Evolutionary conservation across 2,888 invertebrate species (phyloP).

Genomic region (Pegoplata infirma): DNA sequence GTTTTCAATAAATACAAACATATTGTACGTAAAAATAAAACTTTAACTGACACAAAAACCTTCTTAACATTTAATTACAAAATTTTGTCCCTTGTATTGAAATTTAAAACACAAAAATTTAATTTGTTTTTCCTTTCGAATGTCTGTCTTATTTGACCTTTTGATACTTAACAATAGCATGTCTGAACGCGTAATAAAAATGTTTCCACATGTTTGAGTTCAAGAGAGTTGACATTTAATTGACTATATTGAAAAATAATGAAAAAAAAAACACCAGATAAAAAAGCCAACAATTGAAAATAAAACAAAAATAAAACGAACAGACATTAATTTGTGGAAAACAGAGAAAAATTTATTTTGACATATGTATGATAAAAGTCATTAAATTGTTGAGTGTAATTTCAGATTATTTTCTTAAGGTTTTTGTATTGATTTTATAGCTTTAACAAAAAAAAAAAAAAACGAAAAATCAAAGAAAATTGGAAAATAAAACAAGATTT

Average conservation of each 20-base stretch:
- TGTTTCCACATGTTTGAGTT: slow-evolving; percentile 63
- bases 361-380: slow-evolving; percentile 40
- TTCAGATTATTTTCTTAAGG: not conserved
- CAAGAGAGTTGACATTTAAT: slow-evolving; percentile 65
- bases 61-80: too few relatives aligned
- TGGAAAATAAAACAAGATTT: not conserved
- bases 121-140: not conserved
- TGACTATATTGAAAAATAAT: slow-evolving; percentile 64
- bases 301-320: not conserved
- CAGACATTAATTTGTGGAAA: not conserved
- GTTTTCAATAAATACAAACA: too few relatives aligned
- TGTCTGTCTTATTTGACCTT: slow-evolving; percentile 55
- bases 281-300: slow-evolving; percentile 7
- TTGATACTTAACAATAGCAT: slow-evolving; percentile 52
- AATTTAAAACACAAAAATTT: too few relatives aligned
- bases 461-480: not conserved
- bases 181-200: slow-evolving; percentile 56
- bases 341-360: not conserved
- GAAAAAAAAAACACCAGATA: too few relatives aligned
- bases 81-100: too few relatives aligned
- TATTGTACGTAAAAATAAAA: too few relatives aligned
- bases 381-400: slow-evolving; percentile 24
- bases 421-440: slow-evolving; percentile 19
- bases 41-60: too few relatives aligned
- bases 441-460: not conserved